phyloP scores from a whole-genome alignment of 2,888 invertebrate species.

The Drosophila nigricruria region DNA sequence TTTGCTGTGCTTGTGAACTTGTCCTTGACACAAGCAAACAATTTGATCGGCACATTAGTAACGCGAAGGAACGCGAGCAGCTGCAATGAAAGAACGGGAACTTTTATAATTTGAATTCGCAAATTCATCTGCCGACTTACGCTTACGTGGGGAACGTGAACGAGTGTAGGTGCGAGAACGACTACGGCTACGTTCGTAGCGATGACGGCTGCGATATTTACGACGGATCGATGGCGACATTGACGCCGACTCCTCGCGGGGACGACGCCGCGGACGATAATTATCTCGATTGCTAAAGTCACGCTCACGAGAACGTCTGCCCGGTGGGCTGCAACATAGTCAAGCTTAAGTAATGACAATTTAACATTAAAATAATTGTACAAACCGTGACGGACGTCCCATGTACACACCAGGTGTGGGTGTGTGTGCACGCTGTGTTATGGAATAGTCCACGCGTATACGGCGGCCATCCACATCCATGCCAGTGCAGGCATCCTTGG shows the following conservation, averaged over 20 bases:
- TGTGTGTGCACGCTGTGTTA: constrained; percentile 97
- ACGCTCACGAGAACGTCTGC: constrained; percentile 45
- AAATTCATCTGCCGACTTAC: constrained; percentile 22
- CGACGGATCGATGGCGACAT: constrained; percentile 39
- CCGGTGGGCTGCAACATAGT: constrained; percentile 10
- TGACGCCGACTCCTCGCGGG: constrained; percentile 38
- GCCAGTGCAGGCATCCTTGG: constrained; percentile 96
- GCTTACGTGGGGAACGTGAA: constrained; percentile 73
- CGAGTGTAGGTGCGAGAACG: constrained; percentile 80
- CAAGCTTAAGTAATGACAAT: background rate
- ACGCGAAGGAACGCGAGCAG: constrained; percentile 44
- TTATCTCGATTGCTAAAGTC: constrained; percentile 23
- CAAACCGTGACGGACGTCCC: constrained; percentile 92
- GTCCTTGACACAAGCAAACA: background rate
- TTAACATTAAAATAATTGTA: background rate
- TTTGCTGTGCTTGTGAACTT: constrained; percentile 3
- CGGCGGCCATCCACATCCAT: constrained; percentile 97
- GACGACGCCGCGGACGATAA: constrained; percentile 58
- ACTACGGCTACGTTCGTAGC: constrained; percentile 77
- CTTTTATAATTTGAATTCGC: background rate
- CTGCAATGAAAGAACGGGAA: background rate
- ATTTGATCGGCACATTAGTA: constrained; percentile 32
- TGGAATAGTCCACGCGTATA: constrained; percentile 97
- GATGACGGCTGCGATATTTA: constrained; percentile 47
- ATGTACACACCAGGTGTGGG: constrained; percentile 99